Conservation (phyloP, 2,888 invertebrate species). For the Ophion slaviceki region DNA sequence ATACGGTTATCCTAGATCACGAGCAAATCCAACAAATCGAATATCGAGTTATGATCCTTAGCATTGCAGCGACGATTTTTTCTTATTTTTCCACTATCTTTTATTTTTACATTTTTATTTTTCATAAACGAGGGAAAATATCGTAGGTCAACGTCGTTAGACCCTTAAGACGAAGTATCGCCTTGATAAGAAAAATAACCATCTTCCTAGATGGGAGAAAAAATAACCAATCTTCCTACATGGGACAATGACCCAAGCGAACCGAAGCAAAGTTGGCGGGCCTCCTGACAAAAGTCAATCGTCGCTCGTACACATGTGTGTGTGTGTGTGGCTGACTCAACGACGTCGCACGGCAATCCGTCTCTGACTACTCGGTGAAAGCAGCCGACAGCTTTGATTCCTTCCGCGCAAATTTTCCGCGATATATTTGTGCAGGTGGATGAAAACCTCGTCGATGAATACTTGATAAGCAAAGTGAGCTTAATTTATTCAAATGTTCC, state of each 20-base stretch:
- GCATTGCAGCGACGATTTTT: not conserved
- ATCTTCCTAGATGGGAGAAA: no score
- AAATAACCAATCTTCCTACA: no score
- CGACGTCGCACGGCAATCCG: constrained; percentile 61
- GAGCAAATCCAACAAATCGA: constrained; percentile 11
- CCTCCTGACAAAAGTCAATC: constrained; percentile 42
- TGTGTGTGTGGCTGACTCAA: constrained; percentile 41
- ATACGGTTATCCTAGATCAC: not conserved
- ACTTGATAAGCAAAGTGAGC: constrained; percentile 40
- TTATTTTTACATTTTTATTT: not conserved
- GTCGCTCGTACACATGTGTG: not conserved
- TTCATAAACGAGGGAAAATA: not conserved
- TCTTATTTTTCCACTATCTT: not conserved
- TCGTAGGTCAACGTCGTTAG: not conserved
- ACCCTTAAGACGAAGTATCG: not conserved
- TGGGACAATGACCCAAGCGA: no score
- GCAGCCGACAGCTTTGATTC: constrained; percentile 66
- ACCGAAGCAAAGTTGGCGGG: not conserved
- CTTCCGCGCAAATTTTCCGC: constrained; percentile 66
- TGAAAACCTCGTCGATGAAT: constrained; percentile 40
- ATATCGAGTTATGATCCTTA: constrained; percentile 14
- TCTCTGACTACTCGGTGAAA: constrained; percentile 65
- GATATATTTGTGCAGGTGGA: constrained; percentile 28
- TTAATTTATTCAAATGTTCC: constrained; percentile 28
- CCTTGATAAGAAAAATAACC: not conserved